Percentiles rank a stretch among this genome's conserved stretches.
These are phyloP conservation scores for Caenorhabditis zanzibari DNA, from an alignment of 2,888 invertebrate genomes.

Conservation along the genomic window DNA sequence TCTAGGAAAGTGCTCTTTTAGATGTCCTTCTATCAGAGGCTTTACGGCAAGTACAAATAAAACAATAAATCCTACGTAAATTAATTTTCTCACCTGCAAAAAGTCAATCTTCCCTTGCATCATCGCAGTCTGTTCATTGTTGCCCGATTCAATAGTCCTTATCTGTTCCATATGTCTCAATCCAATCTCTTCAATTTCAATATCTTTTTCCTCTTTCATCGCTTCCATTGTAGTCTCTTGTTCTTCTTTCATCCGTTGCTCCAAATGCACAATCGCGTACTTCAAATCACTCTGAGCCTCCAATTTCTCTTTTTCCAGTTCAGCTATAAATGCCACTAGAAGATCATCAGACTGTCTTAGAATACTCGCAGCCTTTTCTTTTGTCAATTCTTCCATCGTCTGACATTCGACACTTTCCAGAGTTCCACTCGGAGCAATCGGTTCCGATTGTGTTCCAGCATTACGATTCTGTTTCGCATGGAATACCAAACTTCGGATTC, in stretches of 20 bases:
- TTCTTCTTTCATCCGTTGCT: slow-evolving; percentile 78
- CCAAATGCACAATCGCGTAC: slow-evolving; percentile 78
- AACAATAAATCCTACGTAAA: neutral
- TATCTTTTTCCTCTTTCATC: slow-evolving; percentile 59
- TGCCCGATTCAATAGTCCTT: slow-evolving; percentile 55
- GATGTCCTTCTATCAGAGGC: no score
- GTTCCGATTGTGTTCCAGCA: slow-evolving; percentile 76
- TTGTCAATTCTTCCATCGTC: slow-evolving; percentile 73
- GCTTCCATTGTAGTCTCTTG: slow-evolving; percentile 68
- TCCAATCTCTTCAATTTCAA: slow-evolving; percentile 64
- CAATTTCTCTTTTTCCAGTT: slow-evolving; percentile 76
- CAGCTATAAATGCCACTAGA: slow-evolving; percentile 74
- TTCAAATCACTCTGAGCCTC: slow-evolving; percentile 79
- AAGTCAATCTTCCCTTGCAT: slow-evolving; percentile 67
- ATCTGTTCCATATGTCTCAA: slow-evolving; percentile 66
- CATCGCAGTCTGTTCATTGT: slow-evolving; percentile 49
- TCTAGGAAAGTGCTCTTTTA: no score
- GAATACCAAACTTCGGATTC: slow-evolving; percentile 73
- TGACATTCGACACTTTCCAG: slow-evolving; percentile 66
- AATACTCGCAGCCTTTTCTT: slow-evolving; percentile 67
- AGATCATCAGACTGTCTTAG: slow-evolving; percentile 74
- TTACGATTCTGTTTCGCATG: slow-evolving; percentile 70
- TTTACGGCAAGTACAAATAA: no score
- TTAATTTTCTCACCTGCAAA: slow-evolving; percentile 52
- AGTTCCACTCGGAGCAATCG: slow-evolving; percentile 64